These are phyloP conservation scores for Hemaris fuciformis DNA, from an alignment of 2,888 invertebrate genomes.

Conservation along the genomic window DNA sequence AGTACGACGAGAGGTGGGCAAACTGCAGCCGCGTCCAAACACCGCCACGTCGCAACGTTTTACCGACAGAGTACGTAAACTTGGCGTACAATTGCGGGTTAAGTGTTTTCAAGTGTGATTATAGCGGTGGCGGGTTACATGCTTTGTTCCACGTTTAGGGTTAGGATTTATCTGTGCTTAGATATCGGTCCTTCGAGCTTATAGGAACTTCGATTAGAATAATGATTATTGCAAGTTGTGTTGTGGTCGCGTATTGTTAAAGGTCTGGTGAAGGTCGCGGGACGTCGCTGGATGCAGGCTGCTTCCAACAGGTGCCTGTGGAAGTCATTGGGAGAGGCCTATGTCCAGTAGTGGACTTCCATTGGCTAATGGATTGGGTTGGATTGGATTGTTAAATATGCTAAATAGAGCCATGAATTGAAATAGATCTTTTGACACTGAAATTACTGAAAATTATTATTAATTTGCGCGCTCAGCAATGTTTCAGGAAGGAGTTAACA, in stretches of 20 bases:
- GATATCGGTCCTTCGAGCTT: background rate
- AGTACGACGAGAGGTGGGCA: slow-evolving; percentile 12
- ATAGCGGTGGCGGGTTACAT: slow-evolving; percentile 2
- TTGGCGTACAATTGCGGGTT: slow-evolving; percentile 5
- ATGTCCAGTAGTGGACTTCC: no score
- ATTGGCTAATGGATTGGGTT: background rate
- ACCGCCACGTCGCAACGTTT: slow-evolving; percentile 7
- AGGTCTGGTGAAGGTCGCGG: no score
- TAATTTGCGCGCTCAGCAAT: no score
- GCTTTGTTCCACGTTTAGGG: background rate
- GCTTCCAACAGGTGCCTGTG: no score
- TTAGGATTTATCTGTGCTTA: background rate
- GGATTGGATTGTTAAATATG: no score
- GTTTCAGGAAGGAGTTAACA: no score
- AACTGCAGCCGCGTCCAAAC: slow-evolving; percentile 12
- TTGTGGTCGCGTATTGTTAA: no score
- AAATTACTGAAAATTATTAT: no score
- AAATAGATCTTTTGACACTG: no score
- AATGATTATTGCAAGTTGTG: background rate
- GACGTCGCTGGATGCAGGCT: no score
- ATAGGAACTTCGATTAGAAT: background rate
- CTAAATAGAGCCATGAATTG: no score
- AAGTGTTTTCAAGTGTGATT: slow-evolving; percentile 7
- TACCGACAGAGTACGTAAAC: slow-evolving; percentile 5
- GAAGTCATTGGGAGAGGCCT: no score